Evolutionary conservation across 2,113 vertebrate species (phyloP).

Genomic region (Rhodinocichla rosea): DNA sequence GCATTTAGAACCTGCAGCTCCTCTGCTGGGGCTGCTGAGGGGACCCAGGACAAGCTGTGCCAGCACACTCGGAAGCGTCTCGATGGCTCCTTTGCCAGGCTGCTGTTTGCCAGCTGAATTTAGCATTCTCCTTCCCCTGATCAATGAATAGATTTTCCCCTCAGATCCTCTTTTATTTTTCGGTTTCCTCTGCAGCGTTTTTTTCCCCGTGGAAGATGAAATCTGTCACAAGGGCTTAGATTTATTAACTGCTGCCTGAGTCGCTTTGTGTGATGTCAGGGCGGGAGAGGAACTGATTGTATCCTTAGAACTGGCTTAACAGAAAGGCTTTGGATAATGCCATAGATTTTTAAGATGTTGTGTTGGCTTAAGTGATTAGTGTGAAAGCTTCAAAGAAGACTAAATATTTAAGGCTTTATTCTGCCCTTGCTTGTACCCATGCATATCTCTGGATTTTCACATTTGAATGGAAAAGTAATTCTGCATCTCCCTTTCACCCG

Average conservation of each 20-base stretch:
- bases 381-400: conserved; percentile 3
- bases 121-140: neutral
- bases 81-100: neutral
- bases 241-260: conserved; percentile 53
- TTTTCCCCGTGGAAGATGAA: conserved; percentile 1
- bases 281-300: neutral
- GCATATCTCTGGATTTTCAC: neutral
- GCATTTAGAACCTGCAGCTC: neutral
- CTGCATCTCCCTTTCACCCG: neutral
- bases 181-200: neutral
- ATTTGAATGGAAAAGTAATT: conserved; percentile 16
- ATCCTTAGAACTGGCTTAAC: neutral
- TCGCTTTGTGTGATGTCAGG: neutral
- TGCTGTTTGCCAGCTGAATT: neutral
- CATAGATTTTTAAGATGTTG: neutral
- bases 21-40: neutral
- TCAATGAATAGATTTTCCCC: neutral
- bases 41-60: neutral
- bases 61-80: neutral
- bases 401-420: conserved; percentile 7
- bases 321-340: conserved; percentile 36
- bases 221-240: conserved; percentile 34
- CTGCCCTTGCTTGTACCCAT: neutral
- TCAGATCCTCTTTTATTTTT: neutral
- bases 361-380: conserved; percentile 52